Conservation (phyloP, 1,140 invertebrate species). For the Dreissena rostriformis region DNA sequence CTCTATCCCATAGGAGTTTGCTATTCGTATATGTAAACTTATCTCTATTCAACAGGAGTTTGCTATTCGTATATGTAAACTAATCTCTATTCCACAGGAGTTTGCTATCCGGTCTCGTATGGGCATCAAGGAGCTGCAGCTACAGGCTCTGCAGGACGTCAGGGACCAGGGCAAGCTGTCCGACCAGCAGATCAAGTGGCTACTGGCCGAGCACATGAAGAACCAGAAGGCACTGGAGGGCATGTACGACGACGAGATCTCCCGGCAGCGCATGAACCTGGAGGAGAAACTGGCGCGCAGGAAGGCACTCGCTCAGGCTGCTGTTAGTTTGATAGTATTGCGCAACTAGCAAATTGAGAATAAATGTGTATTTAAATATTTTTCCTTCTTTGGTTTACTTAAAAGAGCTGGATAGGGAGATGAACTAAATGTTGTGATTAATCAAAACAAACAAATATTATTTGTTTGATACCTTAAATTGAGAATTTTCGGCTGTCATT, state of each 20-base stretch:
- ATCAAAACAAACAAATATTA: no score
- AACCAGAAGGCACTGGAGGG: slow-evolving; percentile 74
- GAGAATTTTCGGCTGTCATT: no score
- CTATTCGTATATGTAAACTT: no score
- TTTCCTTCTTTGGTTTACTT: no score
- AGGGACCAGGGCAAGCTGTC: slow-evolving; percentile 66
- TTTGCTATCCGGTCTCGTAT: slow-evolving; percentile 75
- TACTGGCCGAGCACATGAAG: slow-evolving; percentile 74
- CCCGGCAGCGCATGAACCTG: slow-evolving; percentile 74
- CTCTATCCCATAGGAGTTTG: no score
- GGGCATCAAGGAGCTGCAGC: slow-evolving; percentile 74
- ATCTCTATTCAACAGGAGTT: no score
- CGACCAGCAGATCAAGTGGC: slow-evolving; percentile 77
- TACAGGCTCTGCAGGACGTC: slow-evolving; percentile 67
- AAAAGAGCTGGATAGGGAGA: no score
- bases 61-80: no score
- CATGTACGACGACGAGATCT: slow-evolving; percentile 79
- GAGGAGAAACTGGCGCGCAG: slow-evolving; percentile 78
- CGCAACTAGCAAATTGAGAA: no score
- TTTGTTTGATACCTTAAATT: no score
- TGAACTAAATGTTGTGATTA: no score
- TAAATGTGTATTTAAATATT: no score
- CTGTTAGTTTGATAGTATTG: slow-evolving; percentile 32
- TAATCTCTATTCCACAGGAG: slow-evolving; percentile 64
- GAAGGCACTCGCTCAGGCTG: slow-evolving; percentile 71